Evolutionary conservation across 2,888 invertebrate genomes (phyloP), one percentile per base, ranked within the genome.

Genomic region (Synergus gifuensis): DNA sequence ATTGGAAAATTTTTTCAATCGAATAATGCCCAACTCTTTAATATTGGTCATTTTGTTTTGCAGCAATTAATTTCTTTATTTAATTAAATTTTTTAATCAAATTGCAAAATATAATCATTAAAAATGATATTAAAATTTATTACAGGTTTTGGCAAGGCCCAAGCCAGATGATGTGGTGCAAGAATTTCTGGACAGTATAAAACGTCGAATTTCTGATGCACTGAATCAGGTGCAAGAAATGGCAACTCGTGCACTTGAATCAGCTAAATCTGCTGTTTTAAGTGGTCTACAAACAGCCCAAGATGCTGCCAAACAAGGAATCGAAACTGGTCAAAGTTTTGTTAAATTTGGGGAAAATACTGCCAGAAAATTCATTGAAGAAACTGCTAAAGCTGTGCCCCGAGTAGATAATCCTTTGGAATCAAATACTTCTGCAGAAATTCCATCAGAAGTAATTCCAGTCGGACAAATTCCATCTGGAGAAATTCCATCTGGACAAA

Each of bases 251-350:
- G 83, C 83, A 9, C 16, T 83, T 4, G 86, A 86, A 44, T 36
- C 80, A 8, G 82, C 81, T 7, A 84, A 76, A 78, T 46, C 4
- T 36, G 69, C 81, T 9, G 16, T 83, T 46, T 78, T 83, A 49
- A 83, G 81, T 16, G 78, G 82, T 18, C 67, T 81, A 63, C 78
- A 84, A 60, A 28, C 80, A 9, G 83, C 82, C 16, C 85, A 85
- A 66, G 78, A 84, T 63, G 76, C 81, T n/a, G 64, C 63, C 4
- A 78, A 85, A 64, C 69, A 83, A 42, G 78, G 81, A 46, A 63
- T 79, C 18, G 79, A 84, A 63, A 44, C 66, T 58, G 83, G 83
- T 40, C 81, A 78, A 4, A 79, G 79, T 63, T 81, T 78, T 77
- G 11, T 80, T 42, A 82, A 84, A 66, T 9, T 77, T 28, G 83